Evolutionary conservation across 1,140 invertebrate genomes (phyloP).

Genomic region (Ganaspis sp.): DNA sequence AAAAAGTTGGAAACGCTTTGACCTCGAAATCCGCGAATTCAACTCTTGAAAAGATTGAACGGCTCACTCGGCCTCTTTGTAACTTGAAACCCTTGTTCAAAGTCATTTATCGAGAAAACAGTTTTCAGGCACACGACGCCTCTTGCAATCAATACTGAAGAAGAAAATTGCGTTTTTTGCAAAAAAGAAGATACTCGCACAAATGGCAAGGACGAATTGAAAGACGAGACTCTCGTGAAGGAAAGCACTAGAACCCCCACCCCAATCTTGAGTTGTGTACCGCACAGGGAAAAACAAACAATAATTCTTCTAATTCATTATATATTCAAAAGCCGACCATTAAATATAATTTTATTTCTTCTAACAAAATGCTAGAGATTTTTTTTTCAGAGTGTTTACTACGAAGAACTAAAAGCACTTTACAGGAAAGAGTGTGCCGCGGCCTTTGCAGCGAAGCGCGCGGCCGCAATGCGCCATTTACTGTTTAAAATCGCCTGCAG

Average conservation of each 20-base stretch:
- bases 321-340: too few species aligned
- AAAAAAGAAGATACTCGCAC: slow-evolving; percentile 28
- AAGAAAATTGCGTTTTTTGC: slow-evolving; percentile 40
- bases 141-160: slow-evolving; percentile 46
- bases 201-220: slow-evolving; percentile 22
- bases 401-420: too few species aligned
- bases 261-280: slow-evolving; percentile 48
- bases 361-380: too few species aligned
- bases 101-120: slow-evolving; percentile 20
- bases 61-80: slow-evolving; percentile 1
- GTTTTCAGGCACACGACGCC: slow-evolving; percentile 32
- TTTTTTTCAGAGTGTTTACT: too few species aligned
- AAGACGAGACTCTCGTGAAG: neutral
- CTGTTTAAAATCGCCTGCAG: too few species aligned
- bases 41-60: slow-evolving; percentile 4
- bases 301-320: too few species aligned
- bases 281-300: too few species aligned
- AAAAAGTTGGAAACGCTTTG: neutral
- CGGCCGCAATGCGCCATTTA: too few species aligned
- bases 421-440: too few species aligned
- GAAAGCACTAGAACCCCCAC: slow-evolving; percentile 36
- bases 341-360: too few species aligned
- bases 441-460: too few species aligned
- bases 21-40: neutral
- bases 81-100: slow-evolving; percentile 28